Base-by-base conservation (phyloP, 2,797 vertebrate species). In the Channa striata region DNA sequence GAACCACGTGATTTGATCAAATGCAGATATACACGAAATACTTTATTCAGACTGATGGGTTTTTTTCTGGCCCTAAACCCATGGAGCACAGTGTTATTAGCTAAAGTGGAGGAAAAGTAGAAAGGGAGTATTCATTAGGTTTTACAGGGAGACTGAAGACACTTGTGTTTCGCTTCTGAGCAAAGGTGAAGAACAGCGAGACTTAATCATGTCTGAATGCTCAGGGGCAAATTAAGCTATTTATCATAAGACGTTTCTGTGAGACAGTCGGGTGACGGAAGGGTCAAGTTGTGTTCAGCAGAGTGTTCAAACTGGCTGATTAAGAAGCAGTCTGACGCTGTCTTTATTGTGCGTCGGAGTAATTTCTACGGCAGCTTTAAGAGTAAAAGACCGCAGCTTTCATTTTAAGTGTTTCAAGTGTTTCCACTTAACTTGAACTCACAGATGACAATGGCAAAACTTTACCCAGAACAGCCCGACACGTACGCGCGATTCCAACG, bases 191-290 rank as follows among this genome's bases (percentile, higher is more conserved):
- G 59, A 81, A 53, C 52, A 3, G 44, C 44, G 47, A 46, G 70
- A 75, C 81, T 72, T 70, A 80, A 87, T 85, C 75, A 69, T 61
- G 77, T 72, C 62, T 67, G 39, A 72, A 68, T 50, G 8, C 37
- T 73, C 59, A 46, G 49, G 60, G 57, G 71, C 56, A 84, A 78
- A 89, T 85, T 13, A 79, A 85, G 36, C 58, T 34, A 39, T 88
- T 82, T 70, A 77, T 85, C 80, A 82, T 14, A 19, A 20, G 20
- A 67, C 20, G 23, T 47, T 34, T 49, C 44, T 8, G 4, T 52
- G 64, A 65, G 68, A 70, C 53, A 11, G 21, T 47, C 11, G 16
- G 52, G 39, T 20, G 17, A 23, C 50, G 59, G 60, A 65, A 58
- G 57, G 70, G 73, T 84, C 73, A 50, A 49, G 34, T 36, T 34